phyloP scores from a whole-genome alignment of 2,888 invertebrate species.

The Acanthopleura granulata region DNA sequence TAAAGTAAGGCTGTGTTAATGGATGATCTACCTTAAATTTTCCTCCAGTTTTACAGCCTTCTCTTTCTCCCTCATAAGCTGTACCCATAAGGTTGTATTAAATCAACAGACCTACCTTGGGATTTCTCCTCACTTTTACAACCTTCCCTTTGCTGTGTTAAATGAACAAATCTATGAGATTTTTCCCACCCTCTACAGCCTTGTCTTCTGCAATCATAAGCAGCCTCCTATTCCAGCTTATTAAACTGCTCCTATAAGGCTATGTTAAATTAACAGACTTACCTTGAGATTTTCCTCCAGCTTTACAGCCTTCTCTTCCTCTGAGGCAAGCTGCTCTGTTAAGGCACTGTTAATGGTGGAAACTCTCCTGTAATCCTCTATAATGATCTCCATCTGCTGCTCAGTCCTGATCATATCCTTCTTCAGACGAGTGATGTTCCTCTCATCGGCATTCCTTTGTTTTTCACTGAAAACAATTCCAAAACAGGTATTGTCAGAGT shows the following conservation, averaged over 20 bases:
- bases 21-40: slow-evolving; percentile 19
- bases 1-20: too few relatives aligned
- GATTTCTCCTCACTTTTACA: slow-evolving; percentile 54
- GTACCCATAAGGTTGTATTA: slow-evolving; percentile 51
- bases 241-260: slow-evolving; percentile 20
- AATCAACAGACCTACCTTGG: slow-evolving; percentile 49
- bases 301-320: slow-evolving; percentile 58
- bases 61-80: slow-evolving; percentile 58
- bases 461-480: slow-evolving; percentile 43
- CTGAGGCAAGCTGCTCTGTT: slow-evolving; percentile 52
- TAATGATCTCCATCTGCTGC: slow-evolving; percentile 49
- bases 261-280: neutral
- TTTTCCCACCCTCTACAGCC: slow-evolving; percentile 57
- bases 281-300: slow-evolving; percentile 64
- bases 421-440: slow-evolving; percentile 59
- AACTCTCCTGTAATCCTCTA: slow-evolving; percentile 57
- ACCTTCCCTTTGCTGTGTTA: slow-evolving; percentile 58
- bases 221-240: slow-evolving; percentile 47
- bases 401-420: slow-evolving; percentile 57
- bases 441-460: slow-evolving; percentile 61
- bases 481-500: too few relatives aligned
- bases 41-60: slow-evolving; percentile 60
- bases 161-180: slow-evolving; percentile 42
- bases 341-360: slow-evolving; percentile 48
- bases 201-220: slow-evolving; percentile 63